These are phyloP conservation scores for Tachina fera DNA, from an alignment of 2,888 invertebrate genomes.

Conservation along the genomic window DNA sequence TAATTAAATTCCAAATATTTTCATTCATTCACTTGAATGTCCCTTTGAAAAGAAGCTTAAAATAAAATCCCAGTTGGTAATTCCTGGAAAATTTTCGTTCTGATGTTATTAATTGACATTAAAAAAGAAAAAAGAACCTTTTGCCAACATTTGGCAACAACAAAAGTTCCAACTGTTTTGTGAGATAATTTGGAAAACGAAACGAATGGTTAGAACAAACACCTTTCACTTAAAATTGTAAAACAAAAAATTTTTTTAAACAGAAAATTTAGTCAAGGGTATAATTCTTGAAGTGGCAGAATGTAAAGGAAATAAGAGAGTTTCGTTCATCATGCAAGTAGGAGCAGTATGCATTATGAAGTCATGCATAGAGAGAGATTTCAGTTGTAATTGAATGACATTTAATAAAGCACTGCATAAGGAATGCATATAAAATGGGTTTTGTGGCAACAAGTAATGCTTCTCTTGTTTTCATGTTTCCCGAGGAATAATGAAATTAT, in stretches of 20 bases:
- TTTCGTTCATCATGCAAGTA: not conserved
- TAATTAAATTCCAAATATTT: not conserved
- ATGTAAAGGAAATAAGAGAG: constrained; percentile 3
- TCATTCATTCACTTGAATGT: not conserved
- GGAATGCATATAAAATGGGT: constrained; percentile 22
- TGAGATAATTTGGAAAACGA: constrained; percentile 54
- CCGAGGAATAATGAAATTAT: constrained; percentile 2
- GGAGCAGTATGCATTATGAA: not conserved
- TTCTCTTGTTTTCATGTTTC: not conserved
- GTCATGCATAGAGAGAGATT: constrained; percentile 32
- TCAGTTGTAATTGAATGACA: constrained; percentile 50
- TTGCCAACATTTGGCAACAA: constrained; percentile 1
- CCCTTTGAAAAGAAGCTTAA: not conserved
- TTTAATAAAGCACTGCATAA: constrained; percentile 49
- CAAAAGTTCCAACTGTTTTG: constrained; percentile 54
- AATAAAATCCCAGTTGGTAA: not conserved
- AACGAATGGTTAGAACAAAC: constrained; percentile 1
- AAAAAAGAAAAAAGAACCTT: not conserved
- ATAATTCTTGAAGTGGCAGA: not conserved
- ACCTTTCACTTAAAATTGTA: not conserved
- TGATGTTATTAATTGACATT: constrained; percentile 30
- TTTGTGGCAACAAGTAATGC: constrained; percentile 5
- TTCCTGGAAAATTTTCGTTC: constrained; percentile 12
- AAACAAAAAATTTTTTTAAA: constrained; percentile 3
- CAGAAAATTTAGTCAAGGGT: not conserved